phyloP scores from a whole-genome alignment of 37 sponge, comb jelly and placozoan genomes.

The Chondrosia reniformis region DNA sequence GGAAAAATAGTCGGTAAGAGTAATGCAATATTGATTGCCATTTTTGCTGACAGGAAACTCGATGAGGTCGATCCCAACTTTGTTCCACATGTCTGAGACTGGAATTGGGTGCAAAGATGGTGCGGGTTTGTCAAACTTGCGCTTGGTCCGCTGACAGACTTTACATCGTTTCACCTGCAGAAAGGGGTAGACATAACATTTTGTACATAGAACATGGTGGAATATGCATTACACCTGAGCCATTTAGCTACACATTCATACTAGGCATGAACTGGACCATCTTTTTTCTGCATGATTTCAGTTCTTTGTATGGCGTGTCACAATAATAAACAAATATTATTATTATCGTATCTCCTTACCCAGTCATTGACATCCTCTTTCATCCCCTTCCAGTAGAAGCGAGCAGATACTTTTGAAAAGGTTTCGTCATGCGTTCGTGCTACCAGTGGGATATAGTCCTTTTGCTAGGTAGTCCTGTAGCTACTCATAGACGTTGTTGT shows the following conservation, averaged over 20 bases:
- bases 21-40: constrained; percentile 13
- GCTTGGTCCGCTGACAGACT: constrained; percentile 24
- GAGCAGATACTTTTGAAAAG: background rate
- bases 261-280: background rate
- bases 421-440: constrained; percentile 8
- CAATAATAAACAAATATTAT: background rate
- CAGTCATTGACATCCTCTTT: constrained; percentile 10
- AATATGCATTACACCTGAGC: background rate
- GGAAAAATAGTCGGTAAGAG: constrained; percentile 23
- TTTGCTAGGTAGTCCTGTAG: background rate
- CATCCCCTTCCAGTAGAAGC: constrained; percentile 27
- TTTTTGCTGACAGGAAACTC: constrained; percentile 13
- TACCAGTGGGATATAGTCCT: background rate
- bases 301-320: background rate
- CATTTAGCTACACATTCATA: background rate
- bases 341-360: background rate
- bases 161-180: constrained; percentile 13
- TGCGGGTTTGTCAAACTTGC: constrained; percentile 20
- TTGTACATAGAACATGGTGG: background rate
- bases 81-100: constrained; percentile 8
- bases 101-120: constrained; percentile 26
- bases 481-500: background rate
- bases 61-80: constrained; percentile 39
- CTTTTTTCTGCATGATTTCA: background rate
- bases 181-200: background rate